Percentiles rank a stretch among this genome's conserved stretches.
Conservation (phyloP, 2,113 vertebrate species). For the Myxocyprinus asiaticus region DNA sequence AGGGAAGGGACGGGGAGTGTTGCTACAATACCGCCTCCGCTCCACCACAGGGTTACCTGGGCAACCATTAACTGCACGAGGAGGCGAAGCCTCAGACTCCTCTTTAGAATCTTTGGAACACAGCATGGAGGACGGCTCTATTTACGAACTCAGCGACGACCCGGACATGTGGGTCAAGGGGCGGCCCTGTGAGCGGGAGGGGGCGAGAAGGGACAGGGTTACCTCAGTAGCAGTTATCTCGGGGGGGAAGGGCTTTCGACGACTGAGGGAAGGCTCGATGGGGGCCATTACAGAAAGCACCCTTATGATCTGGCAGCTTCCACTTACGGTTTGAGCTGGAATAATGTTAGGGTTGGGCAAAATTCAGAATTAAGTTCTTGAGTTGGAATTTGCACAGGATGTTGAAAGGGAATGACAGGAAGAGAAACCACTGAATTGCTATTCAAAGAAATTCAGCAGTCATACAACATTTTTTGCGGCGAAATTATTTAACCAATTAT, state of each 20-base stretch:
- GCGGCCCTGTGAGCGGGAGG: conserved; percentile 75
- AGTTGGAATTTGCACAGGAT: too few relatives aligned
- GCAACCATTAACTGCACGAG: conserved; percentile 77
- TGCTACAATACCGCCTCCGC: conserved; percentile 89
- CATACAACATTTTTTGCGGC: too few relatives aligned
- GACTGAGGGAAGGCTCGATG: conserved; percentile 68
- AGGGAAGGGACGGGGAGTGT: conserved; percentile 78
- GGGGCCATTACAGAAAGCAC: conserved; percentile 73
- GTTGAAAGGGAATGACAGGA: too few relatives aligned
- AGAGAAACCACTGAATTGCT: too few relatives aligned
- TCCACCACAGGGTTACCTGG: conserved; percentile 88
- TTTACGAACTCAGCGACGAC: conserved; percentile 91
- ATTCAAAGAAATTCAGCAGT: too few relatives aligned
- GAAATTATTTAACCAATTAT: too few relatives aligned
- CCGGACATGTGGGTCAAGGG: conserved; percentile 89
- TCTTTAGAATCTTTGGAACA: conserved; percentile 77
- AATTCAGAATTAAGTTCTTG: too few relatives aligned
- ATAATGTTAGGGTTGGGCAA: not conserved
- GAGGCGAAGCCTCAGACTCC: conserved; percentile 63
- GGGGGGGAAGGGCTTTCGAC: conserved; percentile 85
- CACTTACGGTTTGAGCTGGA: conserved; percentile 80
- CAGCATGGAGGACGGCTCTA: conserved; percentile 89
- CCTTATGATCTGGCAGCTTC: conserved; percentile 93
- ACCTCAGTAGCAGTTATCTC: conserved; percentile 89
- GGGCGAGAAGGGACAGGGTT: conserved; percentile 83